Base-by-base conservation (phyloP, 2,113 vertebrate species). In the Eclectus roratus region DNA sequence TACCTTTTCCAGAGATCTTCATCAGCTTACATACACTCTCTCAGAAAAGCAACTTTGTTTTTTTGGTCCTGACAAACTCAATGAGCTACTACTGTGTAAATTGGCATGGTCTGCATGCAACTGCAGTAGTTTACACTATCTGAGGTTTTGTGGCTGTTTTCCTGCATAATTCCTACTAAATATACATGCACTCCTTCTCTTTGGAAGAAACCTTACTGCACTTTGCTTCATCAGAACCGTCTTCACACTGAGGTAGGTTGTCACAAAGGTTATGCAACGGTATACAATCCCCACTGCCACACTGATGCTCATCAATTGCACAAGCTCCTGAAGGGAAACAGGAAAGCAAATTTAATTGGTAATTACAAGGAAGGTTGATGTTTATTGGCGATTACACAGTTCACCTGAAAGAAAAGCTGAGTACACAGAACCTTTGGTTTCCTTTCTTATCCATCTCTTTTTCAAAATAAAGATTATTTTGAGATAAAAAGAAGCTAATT, bases 191-290 rank as follows among this genome's bases (percentile, higher is more conserved):
- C 28, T 72, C 21, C 43, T 80, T 53, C 37, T 65, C 33, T 79
- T 41, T 19, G 18, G 35, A 35, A 58, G 56, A 89, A 95, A 78
- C 7, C 97, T 96, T 98, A 99, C 99, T 97, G 80, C 99, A 99
- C 3, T 98, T 70, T 5, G 96, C 91, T 97, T 99, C 99, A 50
- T 99, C 99, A 3, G 99, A 99, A 65, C 96, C 98, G 11, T 99
- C 99, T 16, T 95, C 63, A 93, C 99, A 99, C 37, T 99, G 96
- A 8, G 70, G 66, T 6, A 92, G 2, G 4, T 93, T 92, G 6
- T 99, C 97, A 97, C 99, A 99, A 50, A 98, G 96, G n/a, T 95
- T 70, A 10, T 68, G 39, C 37, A 93, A 37, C 2, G 97, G 97
- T 92, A 99, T 96, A 85, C 99, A 99, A 4, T 82, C 91, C 90